A percentile compares a stretch with the other conserved stretches of the same genome.
These are phyloP conservation scores for Choristoneura fumiferana DNA, from an alignment of 1,140 invertebrate species.

Conservation along the genomic window DNA sequence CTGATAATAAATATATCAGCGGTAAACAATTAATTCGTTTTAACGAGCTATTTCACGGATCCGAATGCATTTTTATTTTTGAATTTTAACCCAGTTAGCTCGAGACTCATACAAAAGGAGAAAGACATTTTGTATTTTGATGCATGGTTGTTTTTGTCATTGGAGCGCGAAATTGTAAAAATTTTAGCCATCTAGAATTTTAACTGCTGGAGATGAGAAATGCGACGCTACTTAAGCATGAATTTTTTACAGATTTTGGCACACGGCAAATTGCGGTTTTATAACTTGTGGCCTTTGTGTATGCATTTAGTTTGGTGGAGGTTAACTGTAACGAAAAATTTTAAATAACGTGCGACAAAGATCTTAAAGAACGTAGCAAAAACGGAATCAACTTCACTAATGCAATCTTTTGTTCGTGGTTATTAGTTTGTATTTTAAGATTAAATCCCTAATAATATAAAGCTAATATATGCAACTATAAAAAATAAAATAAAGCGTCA, in stretches of 20 bases:
- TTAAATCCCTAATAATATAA: too few species aligned
- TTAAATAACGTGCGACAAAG: too few species aligned
- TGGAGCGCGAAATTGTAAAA: background rate
- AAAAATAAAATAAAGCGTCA: too few species aligned
- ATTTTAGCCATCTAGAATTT: background rate
- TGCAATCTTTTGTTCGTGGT: too few species aligned
- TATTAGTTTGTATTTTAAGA: too few species aligned
- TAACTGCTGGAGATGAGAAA: background rate
- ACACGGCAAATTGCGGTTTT: background rate
- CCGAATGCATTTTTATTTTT: slow-evolving; percentile 39
- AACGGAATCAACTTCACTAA: too few species aligned
- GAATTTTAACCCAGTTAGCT: slow-evolving; percentile 31
- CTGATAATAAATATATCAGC: slow-evolving; percentile 73
- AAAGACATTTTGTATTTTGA: slow-evolving; percentile 4
- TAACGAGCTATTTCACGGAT: slow-evolving; percentile 42
- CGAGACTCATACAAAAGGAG: slow-evolving; percentile 8
- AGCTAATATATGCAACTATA: too few species aligned
- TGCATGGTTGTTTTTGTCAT: slow-evolving; percentile 16
- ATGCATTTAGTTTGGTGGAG: too few species aligned
- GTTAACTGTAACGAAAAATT: too few species aligned
- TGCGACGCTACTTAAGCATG: background rate
- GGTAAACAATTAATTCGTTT: slow-evolving; percentile 50
- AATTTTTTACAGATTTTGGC: slow-evolving; percentile 2
- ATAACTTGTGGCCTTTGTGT: too few species aligned
- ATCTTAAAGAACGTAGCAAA: too few species aligned